Evolutionary conservation across 2,888 invertebrate genomes (phyloP).

Genomic region (Euphydryas editha): DNA sequence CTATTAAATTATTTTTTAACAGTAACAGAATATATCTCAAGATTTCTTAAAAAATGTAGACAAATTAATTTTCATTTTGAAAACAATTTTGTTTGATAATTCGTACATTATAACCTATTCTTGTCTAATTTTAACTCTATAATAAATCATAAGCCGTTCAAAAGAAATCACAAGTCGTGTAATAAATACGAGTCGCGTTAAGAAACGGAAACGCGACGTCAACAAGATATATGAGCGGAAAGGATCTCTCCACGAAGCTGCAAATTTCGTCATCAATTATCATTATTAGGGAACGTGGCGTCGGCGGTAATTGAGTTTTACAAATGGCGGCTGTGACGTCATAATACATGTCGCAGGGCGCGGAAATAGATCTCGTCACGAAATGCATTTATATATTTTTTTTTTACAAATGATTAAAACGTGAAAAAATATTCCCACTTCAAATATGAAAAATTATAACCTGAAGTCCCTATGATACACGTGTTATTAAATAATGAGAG

Average conservation of each 20-base stretch:
- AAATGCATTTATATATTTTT: neutral
- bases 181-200: slow-evolving; percentile 7
- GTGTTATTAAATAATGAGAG: no score
- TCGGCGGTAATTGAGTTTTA: slow-evolving; percentile 81
- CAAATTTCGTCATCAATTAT: slow-evolving; percentile 83
- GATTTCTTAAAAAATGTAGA: no score
- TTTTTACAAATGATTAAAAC: neutral
- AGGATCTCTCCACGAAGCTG: slow-evolving; percentile 81
- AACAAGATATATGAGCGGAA: slow-evolving; percentile 75
- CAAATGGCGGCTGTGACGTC: slow-evolving; percentile 72
- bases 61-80: no score
- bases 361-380: slow-evolving; percentile 23
- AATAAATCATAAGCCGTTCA: neutral
- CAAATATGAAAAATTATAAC: no score
- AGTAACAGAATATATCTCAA: no score
- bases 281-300: slow-evolving; percentile 74
- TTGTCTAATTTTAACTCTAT: neutral
- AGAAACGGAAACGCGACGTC: slow-evolving; percentile 55
- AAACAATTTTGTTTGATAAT: neutral
- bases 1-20: no score
- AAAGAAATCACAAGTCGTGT: neutral
- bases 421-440: no score
- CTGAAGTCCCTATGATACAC: no score
- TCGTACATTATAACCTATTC: neutral
- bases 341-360: slow-evolving; percentile 51